Evolutionary conservation across 2,797 vertebrate species (phyloP).

Genomic region (Melanogrammus aeglefinus): DNA sequence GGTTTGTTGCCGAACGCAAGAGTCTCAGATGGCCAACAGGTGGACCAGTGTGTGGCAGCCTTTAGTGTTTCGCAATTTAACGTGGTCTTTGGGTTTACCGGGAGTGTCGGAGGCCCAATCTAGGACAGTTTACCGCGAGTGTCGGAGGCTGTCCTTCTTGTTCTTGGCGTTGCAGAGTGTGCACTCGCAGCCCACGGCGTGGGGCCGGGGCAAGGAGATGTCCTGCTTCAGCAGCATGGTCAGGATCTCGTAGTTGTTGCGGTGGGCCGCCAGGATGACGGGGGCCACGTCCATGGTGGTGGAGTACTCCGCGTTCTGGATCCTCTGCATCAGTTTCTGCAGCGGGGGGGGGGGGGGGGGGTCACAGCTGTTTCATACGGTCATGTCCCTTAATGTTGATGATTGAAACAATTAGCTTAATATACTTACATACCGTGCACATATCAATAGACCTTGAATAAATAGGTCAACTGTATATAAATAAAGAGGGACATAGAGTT

Average conservation of each 20-base stretch:
- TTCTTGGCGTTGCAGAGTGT: slow-evolving; percentile 97
- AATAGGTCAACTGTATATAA: too few relatives aligned
- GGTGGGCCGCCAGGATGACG: slow-evolving; percentile 96
- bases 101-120: too few relatives aligned
- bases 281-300: slow-evolving; percentile 99
- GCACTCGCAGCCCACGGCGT: slow-evolving; percentile 97
- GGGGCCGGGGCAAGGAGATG: slow-evolving; percentile 95
- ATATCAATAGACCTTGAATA: too few relatives aligned
- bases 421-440: too few relatives aligned
- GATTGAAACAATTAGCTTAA: too few relatives aligned
- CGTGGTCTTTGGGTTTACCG: neutral
- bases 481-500: too few relatives aligned
- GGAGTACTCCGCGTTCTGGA: slow-evolving; percentile 97
- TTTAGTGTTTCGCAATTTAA: neutral
- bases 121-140: slow-evolving; percentile 76
- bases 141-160: slow-evolving; percentile 96
- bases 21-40: too few relatives aligned
- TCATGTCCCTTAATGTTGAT: neutral
- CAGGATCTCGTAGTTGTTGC: slow-evolving; percentile 98
- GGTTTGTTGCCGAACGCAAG: too few relatives aligned
- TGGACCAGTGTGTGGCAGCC: too few relatives aligned
- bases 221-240: slow-evolving; percentile 98
- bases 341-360: slow-evolving; percentile 40
- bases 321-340: slow-evolving; percentile 97
- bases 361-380: neutral